Base-by-base conservation (phyloP, 53 echinoderm and acorn worm genomes). In the Temnopleurus reevesii region DNA sequence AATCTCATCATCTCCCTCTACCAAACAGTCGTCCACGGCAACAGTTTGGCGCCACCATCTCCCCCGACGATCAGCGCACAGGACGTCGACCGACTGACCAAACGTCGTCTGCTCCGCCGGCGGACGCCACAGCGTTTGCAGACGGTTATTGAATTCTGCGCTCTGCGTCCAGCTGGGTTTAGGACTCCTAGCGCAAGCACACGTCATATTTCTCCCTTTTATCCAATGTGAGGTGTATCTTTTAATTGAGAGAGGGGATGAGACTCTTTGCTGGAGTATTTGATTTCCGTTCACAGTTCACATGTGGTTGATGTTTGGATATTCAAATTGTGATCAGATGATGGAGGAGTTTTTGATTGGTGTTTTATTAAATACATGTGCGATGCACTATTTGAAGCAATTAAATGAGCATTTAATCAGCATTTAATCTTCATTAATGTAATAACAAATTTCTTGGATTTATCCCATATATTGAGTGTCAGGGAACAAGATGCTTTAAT, bases 11-110 rank as follows among this genome's bases (percentile, higher is more conserved):
- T 33, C 83, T 53, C 51, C 17, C 36, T 18, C 31, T 38, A 36
- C 51, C 83, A 30, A 15, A 7, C 10, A 33, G 27, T 56, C 38
- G 71, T 5, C 61, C 86, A 29, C 59, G n/a, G 61, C 61, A 85
- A 85, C 86, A 60, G 59, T 60, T 59, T 44, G 86, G 86, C 86
- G 86, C 86, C 86, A 85, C 86, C 86, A 85, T 53, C 83, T 83
- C 83, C 54, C 55, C 80, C 51, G 51, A 51, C 80, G 80, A 71
- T 71, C 71, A 21, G 38, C 71, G n/a, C n/a, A 8, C 51, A 27
- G 51, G 49, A 46, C 49, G 51, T 28, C 31, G 80, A 80, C 46
- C 80, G 41, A 38, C 6, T 71, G 71, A n/a, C 41, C n/a, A 41
- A 41, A 36, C 38, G n/a, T 19, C 71, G 71, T 41, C 63, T 31